Conservation (phyloP, 2,113 vertebrate species). For the rabbit (Oryctolagus cuniculus) region mOryCun1.1 NC_091444.1:37582501-37583000, state of each 20-base stretch:
- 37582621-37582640: neutral
- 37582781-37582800: accelerated
- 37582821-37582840: accelerated
- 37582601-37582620: neutral
- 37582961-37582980: slow-evolving; percentile 11
- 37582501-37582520: too few species aligned
- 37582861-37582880: neutral
- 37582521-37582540: neutral
- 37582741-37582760: accelerated
- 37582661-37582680: neutral
- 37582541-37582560: neutral
- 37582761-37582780: neutral
- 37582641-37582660: neutral
- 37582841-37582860: neutral
- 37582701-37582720: neutral
- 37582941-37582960: neutral
- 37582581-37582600: neutral
- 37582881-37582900: neutral
- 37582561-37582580: neutral
- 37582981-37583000: neutral
- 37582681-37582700: neutral
- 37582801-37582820: neutral
- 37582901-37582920: neutral
- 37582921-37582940: neutral
- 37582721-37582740: neutral